Evolutionary conservation across 2,113 vertebrate genomes (phyloP).

Genomic region (Connochaetes taurinus): DNA sequence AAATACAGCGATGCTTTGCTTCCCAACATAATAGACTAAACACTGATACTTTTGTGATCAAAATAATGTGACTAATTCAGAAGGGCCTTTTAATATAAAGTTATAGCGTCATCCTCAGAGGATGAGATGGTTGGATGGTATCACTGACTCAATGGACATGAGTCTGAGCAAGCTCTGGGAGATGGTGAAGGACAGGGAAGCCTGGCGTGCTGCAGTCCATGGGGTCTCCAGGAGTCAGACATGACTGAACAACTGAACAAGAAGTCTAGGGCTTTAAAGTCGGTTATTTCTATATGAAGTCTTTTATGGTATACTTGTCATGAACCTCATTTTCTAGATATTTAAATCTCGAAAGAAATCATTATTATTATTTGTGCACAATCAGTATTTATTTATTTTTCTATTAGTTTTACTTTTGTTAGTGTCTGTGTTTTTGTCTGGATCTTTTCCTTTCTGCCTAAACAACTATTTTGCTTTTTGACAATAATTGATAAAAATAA

Average conservation of each 20-base stretch:
- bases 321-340: background rate
- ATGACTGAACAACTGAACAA: background rate
- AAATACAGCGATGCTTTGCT: background rate
- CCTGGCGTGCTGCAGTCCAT: background rate
- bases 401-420: background rate
- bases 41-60: background rate
- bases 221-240: background rate
- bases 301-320: background rate
- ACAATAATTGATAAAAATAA: background rate
- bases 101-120: background rate
- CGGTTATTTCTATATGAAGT: background rate
- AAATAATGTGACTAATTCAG: background rate
- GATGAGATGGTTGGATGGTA: background rate
- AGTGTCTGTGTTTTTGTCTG: background rate
- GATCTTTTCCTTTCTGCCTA: background rate
- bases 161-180: background rate
- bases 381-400: background rate
- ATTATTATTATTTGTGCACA: background rate
- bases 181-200: background rate
- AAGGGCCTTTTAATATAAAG: background rate
- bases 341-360: background rate
- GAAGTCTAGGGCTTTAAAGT: background rate
- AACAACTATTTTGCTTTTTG: background rate
- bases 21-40: background rate
- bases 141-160: background rate